phyloP scores from a whole-genome alignment of 2,888 invertebrate genomes.

The Opisthograptis luteolata region DNA sequence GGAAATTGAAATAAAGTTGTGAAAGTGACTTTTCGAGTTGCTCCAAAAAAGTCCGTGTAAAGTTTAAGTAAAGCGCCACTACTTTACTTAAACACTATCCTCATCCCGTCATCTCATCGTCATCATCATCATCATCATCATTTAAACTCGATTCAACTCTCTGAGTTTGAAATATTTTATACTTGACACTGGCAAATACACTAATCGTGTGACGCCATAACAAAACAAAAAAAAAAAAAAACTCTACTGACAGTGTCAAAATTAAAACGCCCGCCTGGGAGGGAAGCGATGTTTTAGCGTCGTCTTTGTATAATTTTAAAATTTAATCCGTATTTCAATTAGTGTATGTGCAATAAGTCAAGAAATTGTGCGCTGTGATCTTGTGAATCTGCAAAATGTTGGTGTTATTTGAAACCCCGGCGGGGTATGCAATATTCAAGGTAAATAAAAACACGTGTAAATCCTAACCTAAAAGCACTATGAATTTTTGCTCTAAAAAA shows the following conservation, averaged over 20 bases:
- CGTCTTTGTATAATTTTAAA: slow-evolving; percentile 30
- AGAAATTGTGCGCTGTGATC: slow-evolving; percentile 22
- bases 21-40: too few relatives aligned
- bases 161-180: too few relatives aligned
- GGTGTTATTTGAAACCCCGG: slow-evolving; percentile 96
- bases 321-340: slow-evolving; percentile 1
- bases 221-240: too few relatives aligned
- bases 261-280: background rate
- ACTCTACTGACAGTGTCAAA: background rate
- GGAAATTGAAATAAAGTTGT: too few relatives aligned
- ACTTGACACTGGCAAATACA: too few relatives aligned
- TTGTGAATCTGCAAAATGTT: slow-evolving; percentile 86
- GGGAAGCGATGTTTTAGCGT: slow-evolving; percentile 32
- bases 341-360: background rate
- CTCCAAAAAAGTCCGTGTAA: too few relatives aligned
- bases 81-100: too few relatives aligned
- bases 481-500: background rate
- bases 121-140: too few relatives aligned
- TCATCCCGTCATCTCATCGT: too few relatives aligned
- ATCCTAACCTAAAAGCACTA: slow-evolving; percentile 58
- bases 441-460: slow-evolving; percentile 75
- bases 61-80: too few relatives aligned
- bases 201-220: too few relatives aligned
- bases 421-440: slow-evolving; percentile 97
- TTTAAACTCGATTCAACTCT: too few relatives aligned